Percentiles rank a stretch among this genome's conserved stretches.
Conservation (phyloP, 1,140 invertebrate genomes). For the Drosophila athabasca region DNA sequence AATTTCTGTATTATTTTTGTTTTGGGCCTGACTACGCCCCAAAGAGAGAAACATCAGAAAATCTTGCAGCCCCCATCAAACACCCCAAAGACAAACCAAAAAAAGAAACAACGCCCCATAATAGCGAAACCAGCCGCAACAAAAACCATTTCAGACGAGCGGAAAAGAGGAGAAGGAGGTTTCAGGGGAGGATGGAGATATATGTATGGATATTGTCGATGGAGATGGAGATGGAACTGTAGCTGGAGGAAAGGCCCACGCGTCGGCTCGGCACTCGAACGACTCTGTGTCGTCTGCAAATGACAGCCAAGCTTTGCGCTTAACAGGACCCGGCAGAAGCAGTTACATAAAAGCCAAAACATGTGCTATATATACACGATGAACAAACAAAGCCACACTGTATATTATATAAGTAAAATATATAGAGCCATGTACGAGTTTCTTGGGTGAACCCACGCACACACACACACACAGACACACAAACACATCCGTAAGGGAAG, state of each 20-base stretch:
- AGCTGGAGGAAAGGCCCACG: conserved; percentile 51
- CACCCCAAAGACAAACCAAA: conserved; percentile 9
- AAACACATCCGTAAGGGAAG: conserved; percentile 23
- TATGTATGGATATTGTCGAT: conserved; percentile 5
- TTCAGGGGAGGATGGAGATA: neutral
- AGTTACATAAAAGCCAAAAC: conserved; percentile 77
- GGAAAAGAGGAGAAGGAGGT: neutral
- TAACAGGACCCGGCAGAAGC: conserved; percentile 5
- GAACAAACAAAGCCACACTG: conserved; percentile 35
- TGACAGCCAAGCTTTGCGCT: conserved; percentile 72
- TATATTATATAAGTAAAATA: conserved; percentile 31
- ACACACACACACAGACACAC: conserved; percentile 31
- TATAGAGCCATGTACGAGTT: conserved; percentile 49
- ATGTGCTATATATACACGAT: conserved; percentile 56
- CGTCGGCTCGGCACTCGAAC: conserved; percentile 57
- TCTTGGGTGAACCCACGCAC: conserved; percentile 75
- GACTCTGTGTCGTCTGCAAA: conserved; percentile 62
- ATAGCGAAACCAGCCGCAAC: conserved; percentile 51
- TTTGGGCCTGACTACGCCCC: conserved; percentile 39
- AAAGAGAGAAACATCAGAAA: conserved; percentile 41
- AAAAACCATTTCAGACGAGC: conserved; percentile 42
- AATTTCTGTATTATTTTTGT: conserved; percentile 42
- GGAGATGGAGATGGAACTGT: neutral
- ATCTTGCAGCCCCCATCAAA: conserved; percentile 3
- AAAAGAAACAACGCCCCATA: conserved; percentile 74